Percentiles rank a stretch among this genome's conserved stretches.
Evolutionary conservation across 2,113 vertebrate species (phyloP).

Genomic region (Alethe diademata): DNA sequence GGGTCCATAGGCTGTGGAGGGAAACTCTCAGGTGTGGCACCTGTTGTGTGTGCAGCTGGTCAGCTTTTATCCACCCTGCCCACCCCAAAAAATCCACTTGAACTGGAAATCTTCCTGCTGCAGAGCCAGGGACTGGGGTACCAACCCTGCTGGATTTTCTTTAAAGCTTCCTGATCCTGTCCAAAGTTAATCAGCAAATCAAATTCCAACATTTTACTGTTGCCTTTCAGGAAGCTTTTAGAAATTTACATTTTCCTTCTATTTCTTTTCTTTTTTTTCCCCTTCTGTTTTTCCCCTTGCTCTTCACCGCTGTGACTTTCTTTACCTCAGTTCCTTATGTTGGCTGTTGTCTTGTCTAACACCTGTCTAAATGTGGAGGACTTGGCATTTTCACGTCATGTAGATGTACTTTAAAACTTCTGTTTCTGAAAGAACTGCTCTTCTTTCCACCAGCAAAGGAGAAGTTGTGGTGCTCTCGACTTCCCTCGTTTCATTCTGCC

Average conservation of each 20-base stretch:
- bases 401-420: neutral
- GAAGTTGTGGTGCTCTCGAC: neutral
- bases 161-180: neutral
- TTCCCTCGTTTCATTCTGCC: neutral
- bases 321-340: neutral
- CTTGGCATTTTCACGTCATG: neutral
- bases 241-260: neutral
- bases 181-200: neutral
- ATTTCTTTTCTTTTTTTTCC: neutral
- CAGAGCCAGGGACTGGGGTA: neutral
- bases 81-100: neutral
- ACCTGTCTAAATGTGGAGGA: constrained; percentile 3
- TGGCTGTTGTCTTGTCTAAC: constrained; percentile 10
- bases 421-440: neutral
- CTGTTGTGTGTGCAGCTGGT: neutral
- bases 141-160: neutral
- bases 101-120: neutral
- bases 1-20: neutral
- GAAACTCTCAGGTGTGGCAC: neutral
- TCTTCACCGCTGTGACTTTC: neutral
- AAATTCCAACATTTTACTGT: neutral
- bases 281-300: neutral
- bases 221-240: neutral
- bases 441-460: neutral
- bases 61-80: neutral